Evolutionary conservation across 1,140 invertebrate species (phyloP), one percentile per base, ranked within the genome.

Genomic region (Neodiprion pinetum): DNA sequence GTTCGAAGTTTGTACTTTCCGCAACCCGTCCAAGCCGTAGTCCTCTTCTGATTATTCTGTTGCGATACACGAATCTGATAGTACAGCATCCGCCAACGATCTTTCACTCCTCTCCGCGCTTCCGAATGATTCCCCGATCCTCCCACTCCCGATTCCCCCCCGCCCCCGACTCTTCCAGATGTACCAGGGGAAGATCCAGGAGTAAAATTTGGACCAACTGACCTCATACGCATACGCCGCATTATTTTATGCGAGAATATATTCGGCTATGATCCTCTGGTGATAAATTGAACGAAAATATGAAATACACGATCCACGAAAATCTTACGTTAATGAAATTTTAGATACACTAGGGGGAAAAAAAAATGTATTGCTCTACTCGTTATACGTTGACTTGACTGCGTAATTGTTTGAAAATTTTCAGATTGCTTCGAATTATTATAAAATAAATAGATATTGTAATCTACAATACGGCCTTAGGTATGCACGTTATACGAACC

Each of bases 61-160:
- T 61, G 53, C 53, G 53, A 61, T 61, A 47, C 14, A 47, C 67
- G 67, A 21, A 69, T 12, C 67, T 69, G 67, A 69, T 69, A 69
- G 23, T 69, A 69, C 9, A 69, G 40, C 67, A 23, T 69, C 67
- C 67, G 67, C 67, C 67, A 69, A 11, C 67, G 67, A 23, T 23
- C 21, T 69, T 23, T 21, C 40, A 69, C 67, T 4, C 23, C 67
- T 5, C 21, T 69, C 67, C 40, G 21, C 11, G 11, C 12, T 69
- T 69, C 40, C 17, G 67, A 69, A 23, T 21, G 67, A 23, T 69
- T 69, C 11, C 21, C 21, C 4, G 67, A 69, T 17, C 21, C 67
- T 69, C 21, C 17, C 40, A 69, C 17, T 69, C 67, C 67, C 5
- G 21, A 11, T 23, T 21, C 67, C 67, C 11, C 23, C 40, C 53